A percentile compares a stretch with the other conserved stretches of the same genome.
Conservation (phyloP, 2,888 invertebrate genomes). For the Isoperla grammatica region DNA sequence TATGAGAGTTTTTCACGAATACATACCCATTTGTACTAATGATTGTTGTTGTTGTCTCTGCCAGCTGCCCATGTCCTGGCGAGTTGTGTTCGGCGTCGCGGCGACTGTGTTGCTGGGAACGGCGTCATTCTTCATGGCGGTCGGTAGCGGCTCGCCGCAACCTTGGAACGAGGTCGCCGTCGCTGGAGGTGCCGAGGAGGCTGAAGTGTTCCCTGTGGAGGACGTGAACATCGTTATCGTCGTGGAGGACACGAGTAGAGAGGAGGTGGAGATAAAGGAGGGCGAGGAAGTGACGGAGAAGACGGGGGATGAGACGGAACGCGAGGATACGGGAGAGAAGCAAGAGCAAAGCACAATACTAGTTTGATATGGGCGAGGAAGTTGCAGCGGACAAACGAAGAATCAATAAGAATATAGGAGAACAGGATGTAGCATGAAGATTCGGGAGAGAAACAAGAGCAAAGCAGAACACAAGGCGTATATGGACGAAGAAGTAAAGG, state of each 20-base stretch:
- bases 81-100: slow-evolving; percentile 53
- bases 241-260: background rate
- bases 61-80: slow-evolving; percentile 54
- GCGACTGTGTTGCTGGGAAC: slow-evolving; percentile 52
- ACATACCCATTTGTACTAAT: too few species aligned
- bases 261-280: background rate
- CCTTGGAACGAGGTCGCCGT: slow-evolving; percentile 48
- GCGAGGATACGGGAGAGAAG: background rate
- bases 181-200: background rate
- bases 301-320: background rate
- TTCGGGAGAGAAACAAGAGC: too few species aligned
- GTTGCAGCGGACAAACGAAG: background rate
- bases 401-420: background rate
- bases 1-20: too few species aligned
- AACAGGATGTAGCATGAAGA: too few species aligned
- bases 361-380: background rate
- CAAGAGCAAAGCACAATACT: background rate
- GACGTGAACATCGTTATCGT: slow-evolving; percentile 9
- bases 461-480: too few species aligned
- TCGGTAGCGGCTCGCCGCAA: slow-evolving; percentile 54
- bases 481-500: too few species aligned
- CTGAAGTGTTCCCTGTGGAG: background rate
- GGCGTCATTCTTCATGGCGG: slow-evolving; percentile 50
- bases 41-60: too few species aligned
- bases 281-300: background rate